Evolutionary conservation across 2,888 invertebrate genomes (phyloP).

Genomic region (Disparrhopalites patrizii): DNA sequence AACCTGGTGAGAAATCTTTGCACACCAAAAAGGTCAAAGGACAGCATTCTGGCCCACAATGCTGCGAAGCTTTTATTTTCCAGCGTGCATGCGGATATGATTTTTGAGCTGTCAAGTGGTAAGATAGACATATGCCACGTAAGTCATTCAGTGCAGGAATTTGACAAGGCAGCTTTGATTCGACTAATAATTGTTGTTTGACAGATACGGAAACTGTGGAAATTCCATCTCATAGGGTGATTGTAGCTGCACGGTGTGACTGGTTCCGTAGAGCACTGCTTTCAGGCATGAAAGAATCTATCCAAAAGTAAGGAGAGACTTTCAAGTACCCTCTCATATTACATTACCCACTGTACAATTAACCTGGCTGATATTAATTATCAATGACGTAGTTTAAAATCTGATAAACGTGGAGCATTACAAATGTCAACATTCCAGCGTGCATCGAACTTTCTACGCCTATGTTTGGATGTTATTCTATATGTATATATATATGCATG

Average conservation of each 20-base stretch:
- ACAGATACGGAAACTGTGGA: constrained; percentile 40
- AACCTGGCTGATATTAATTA: too few species aligned
- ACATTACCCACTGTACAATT: too few species aligned
- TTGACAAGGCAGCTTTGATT: background rate
- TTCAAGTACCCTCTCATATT: too few species aligned
- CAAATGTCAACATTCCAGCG: too few species aligned
- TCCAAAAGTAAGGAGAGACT: constrained; percentile 59
- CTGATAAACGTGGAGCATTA: too few species aligned
- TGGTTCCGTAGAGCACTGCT: constrained; percentile 66
- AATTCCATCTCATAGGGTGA: constrained; percentile 59
- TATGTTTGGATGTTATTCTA: too few species aligned
- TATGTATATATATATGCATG: too few species aligned
- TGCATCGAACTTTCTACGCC: too few species aligned
- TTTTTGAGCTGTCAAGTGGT: constrained; percentile 58
- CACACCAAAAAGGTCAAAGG: constrained; percentile 58
- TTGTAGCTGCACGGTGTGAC: constrained; percentile 65
- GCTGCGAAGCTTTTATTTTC: constrained; percentile 59
- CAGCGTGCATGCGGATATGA: constrained; percentile 61
- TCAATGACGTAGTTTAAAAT: too few species aligned
- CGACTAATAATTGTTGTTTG: background rate
- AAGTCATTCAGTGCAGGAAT: too few species aligned
- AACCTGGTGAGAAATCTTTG: constrained; percentile 60
- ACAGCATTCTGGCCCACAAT: constrained; percentile 59
- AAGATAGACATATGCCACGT: constrained; percentile 18
- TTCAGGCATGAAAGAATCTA: constrained; percentile 68